Base-by-base conservation (phyloP, 2,113 vertebrate species). In the Rhadina sibilatrix region DNA sequence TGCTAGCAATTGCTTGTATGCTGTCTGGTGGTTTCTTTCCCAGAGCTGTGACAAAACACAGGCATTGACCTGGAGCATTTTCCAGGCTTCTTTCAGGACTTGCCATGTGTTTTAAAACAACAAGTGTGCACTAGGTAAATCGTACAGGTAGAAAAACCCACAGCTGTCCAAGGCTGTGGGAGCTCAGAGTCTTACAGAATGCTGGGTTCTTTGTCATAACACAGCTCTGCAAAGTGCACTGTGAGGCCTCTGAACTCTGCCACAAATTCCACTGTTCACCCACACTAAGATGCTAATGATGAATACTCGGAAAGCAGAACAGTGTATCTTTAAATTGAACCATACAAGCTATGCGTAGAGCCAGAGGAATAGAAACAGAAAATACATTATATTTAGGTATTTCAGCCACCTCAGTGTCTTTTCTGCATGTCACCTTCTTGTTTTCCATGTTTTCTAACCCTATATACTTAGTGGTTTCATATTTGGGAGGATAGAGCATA, bases 231-330 rank as follows among this genome's bases (percentile, higher is more conserved):
- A 37, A 80, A 85, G 33, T 30, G n/a, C 40, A 3, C 16, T 59
- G 33, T 15, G 30, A 49, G 76, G 54, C 82, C 65, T 56, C 66
- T 85, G 78, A 83, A 53, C 78, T 64, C 63, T 61, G 69, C 76
- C 74, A 25, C 86, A 64, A 25, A 89, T 96, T 93, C 94, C 80
- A 19, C 76, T 83, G 42, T 25, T 87, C 76, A 89, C 80, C 69
- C 60, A 47, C 56, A 33, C 50, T 6, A 8, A 72, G 92, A 68
- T 90, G 87, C 53, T 83, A 37, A 61, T 74, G 82, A 30, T 83
- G 64, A 50, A 19, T 88, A 52, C 35, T 24, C 0, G 2, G 42
- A 35, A 79, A 78, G 28, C 9, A 35, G 64, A 84, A 64, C 37
- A 64, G 68, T 12, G 10, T 40, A 0, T 71, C 49, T 75, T 52